Base-by-base conservation (phyloP, 2,797 vertebrate species). In the Gymnoscopelus braueri region DNA sequence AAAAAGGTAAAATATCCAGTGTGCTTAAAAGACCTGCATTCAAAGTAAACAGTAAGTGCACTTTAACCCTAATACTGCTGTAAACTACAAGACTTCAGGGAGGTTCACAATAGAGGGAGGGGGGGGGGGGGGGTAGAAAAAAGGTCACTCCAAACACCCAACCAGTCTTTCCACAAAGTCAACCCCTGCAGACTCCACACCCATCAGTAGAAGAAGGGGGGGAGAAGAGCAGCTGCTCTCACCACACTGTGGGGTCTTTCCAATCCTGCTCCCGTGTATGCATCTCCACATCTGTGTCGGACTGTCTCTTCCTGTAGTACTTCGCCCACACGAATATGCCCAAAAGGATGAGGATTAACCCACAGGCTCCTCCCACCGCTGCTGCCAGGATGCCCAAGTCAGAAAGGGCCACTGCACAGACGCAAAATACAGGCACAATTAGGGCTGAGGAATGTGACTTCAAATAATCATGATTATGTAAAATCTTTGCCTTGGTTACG, bases 361-460 rank as follows among this genome's bases (percentile, higher is more conserved):
- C 84, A 3, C 95, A 95, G 66, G 94, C 87, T 0, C 89, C 93
- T 3, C 96, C 96, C 0, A 96, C 92, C 15, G 90, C 90, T n/a
- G 94, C 68, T 0, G 88, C 90, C 92, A 99, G 86, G 74, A 98
- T 85, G 65, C 89, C 75, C 51, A 97, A 95, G 81, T 99, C 96
- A 0, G 97, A 97, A 78, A 92, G 0, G 15, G 75, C 15, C 3
- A n/a, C 88, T 90, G 35, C 50, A 19, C 61, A 44, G 24, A 60
- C 61, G 19, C 3, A 59, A 63, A 5, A 70, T 0, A 14, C 48
- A 70, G 29, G 47, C 52, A 60, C 3, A 62, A 53, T 26, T 9
- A 44, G 39, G 29, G 35, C 10, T 9, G 35, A 3, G 5, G 2
- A 39, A 39, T 39, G 7, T 39, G 35, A 39, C 7, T 0, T 39